phyloP scores from a whole-genome alignment of 2,797 vertebrate species.

The Perodicticus potto region DNA sequence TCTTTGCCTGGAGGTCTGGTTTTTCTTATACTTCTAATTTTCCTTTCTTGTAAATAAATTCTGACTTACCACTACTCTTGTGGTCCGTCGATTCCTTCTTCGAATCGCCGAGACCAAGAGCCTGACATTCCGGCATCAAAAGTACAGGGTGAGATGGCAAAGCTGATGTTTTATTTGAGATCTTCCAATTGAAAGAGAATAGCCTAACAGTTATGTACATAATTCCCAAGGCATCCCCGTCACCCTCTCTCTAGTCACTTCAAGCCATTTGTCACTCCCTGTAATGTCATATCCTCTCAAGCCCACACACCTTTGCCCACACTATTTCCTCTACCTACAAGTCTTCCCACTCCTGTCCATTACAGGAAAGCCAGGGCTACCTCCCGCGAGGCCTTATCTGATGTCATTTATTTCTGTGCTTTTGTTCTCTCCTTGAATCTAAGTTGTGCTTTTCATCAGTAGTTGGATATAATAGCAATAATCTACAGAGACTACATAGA shows the following conservation, averaged over 20 bases:
- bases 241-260: too few relatives aligned
- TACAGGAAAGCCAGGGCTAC: not conserved
- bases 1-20: too few relatives aligned
- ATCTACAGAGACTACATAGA: not conserved
- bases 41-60: too few relatives aligned
- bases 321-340: not conserved
- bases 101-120: too few relatives aligned
- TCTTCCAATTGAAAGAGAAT: not conserved
- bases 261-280: not conserved
- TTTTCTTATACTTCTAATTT: too few relatives aligned
- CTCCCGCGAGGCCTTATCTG: not conserved
- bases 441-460: not conserved
- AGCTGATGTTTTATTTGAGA: not conserved
- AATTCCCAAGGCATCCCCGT: not conserved
- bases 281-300: not conserved
- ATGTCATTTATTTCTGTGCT: not conserved
- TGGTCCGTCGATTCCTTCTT: too few relatives aligned
- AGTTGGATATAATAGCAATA: not conserved
- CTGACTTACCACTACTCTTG: too few relatives aligned
- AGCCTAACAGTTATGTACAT: not conserved
- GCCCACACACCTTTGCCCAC: accelerated
- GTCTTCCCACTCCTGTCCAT: not conserved
- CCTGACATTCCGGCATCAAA: too few relatives aligned
- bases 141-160: not conserved
- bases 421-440: not conserved